A percentile compares a stretch with the other conserved stretches of the same genome.
Evolutionary conservation across 2,888 invertebrate species (phyloP).

Genomic region (Meiosimyza decipiens): DNA sequence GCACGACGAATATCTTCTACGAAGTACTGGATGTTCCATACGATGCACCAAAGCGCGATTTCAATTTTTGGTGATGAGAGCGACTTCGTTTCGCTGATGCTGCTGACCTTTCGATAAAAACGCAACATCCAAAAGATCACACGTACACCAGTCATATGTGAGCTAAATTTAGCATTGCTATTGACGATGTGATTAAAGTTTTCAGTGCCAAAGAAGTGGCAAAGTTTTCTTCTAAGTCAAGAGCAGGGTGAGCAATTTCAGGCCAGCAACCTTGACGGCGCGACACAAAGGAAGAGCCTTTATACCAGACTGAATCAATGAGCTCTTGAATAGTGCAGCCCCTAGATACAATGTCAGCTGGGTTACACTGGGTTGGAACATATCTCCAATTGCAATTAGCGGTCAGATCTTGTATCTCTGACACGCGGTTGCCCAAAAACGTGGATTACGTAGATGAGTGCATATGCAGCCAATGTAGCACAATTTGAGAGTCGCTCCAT

Average conservation of each 20-base stretch:
- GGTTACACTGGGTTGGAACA: conserved; percentile 18
- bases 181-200: not conserved
- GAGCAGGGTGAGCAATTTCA: too few relatives aligned
- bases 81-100: not conserved
- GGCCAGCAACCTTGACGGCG: conserved; percentile 9
- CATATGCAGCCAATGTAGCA: conserved; percentile 40
- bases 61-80: not conserved
- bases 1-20: conserved; percentile 2
- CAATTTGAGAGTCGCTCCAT: conserved; percentile 44
- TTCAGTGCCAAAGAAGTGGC: not conserved
- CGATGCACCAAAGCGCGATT: conserved; percentile 12
- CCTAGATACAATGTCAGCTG: conserved; percentile 31
- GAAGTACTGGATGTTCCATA: conserved; percentile 11
- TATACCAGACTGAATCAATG: conserved; percentile 33
- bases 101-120: not conserved
- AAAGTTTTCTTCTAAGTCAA: conserved; percentile 8
- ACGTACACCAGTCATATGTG: conserved; percentile 2
- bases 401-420: conserved; percentile 25
- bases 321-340: conserved; percentile 32
- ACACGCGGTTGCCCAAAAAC: conserved; percentile 41
- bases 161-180: not conserved
- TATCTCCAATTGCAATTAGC: conserved; percentile 13
- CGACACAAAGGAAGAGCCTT: conserved; percentile 26
- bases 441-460: conserved; percentile 41
- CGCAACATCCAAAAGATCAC: not conserved